Evolutionary conservation across 2,888 invertebrate species (phyloP).

Genomic region (Macropis europaea): DNA sequence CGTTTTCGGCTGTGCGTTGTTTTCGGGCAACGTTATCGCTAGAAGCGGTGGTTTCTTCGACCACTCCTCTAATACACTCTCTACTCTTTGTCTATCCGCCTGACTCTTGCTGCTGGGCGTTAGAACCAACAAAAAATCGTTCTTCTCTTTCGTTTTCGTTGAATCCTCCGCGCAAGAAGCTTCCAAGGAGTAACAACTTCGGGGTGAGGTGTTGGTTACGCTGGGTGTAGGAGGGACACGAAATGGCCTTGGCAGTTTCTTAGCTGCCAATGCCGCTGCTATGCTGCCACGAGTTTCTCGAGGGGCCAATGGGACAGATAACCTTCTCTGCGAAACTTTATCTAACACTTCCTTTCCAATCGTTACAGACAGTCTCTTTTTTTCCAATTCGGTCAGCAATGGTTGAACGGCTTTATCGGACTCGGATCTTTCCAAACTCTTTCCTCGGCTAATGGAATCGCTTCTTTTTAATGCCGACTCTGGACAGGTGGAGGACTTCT

Average conservation of each 20-base stretch:
- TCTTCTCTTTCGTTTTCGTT: conserved; percentile 66
- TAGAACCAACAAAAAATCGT: conserved; percentile 80
- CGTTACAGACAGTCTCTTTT: conserved; percentile 86
- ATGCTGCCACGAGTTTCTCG: conserved; percentile 82
- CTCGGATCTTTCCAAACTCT: conserved; percentile 62
- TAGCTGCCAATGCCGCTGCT: conserved; percentile 81
- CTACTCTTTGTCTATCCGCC: conserved; percentile 72
- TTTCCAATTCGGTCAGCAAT: conserved; percentile 85
- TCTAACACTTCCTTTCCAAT: conserved; percentile 88
- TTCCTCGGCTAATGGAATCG: conserved; percentile 70
- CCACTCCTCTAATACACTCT: conserved; percentile 80
- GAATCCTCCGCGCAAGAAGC: not conserved
- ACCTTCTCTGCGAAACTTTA: conserved; percentile 81
- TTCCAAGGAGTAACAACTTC: conserved; percentile 50
- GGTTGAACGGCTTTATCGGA: conserved; percentile 53
- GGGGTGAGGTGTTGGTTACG: conserved; percentile 39
- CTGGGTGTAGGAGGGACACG: not conserved
- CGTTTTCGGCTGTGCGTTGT: conserved; percentile 16
- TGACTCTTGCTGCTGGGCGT: conserved; percentile 75
- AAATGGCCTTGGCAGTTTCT: conserved; percentile 61
- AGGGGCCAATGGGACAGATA: conserved; percentile 70
- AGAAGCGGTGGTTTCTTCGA: conserved; percentile 76
- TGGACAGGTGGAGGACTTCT: not conserved
- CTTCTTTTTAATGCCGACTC: conserved; percentile 64
- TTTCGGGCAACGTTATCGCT: conserved; percentile 40